phyloP scores from a whole-genome alignment of 2,113 vertebrate genomes.

The Oreamnos americanus region DNA sequence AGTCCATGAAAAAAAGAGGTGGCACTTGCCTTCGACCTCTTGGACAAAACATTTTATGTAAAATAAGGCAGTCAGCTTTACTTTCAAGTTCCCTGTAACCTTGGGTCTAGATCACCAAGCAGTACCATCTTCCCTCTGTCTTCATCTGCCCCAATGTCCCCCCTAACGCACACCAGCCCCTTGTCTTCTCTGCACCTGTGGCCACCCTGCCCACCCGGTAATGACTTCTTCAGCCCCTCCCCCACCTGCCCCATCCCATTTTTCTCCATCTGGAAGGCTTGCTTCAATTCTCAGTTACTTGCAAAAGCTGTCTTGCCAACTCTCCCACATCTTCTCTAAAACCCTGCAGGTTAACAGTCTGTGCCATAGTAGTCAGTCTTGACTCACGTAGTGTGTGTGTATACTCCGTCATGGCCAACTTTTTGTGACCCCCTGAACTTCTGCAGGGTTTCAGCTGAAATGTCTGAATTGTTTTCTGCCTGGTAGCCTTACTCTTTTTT shows the following conservation, averaged over 20 bases:
- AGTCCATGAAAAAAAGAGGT: not conserved
- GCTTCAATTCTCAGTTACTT: not conserved
- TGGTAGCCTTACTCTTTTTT: not conserved
- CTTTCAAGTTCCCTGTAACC: not conserved
- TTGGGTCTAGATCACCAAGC: not conserved
- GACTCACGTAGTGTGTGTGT: not conserved
- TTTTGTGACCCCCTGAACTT: not conserved
- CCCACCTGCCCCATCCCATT: not conserved
- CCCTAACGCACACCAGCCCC: too few relatives aligned
- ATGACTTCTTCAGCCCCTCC: not conserved
- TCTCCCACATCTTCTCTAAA: not conserved
- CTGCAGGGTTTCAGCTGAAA: not conserved
- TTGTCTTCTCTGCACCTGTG: not conserved
- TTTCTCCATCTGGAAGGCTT: not conserved
- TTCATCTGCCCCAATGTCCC: too few relatives aligned
- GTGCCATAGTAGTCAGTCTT: not conserved
- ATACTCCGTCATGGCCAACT: not conserved
- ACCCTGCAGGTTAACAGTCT: not conserved
- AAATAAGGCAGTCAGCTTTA: not conserved
- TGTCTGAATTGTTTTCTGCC: not conserved
- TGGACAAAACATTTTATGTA: not conserved
- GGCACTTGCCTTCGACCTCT: not conserved
- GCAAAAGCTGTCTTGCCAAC: not conserved
- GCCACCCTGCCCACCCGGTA: not conserved
- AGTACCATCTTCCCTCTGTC: fast-evolving